Percentiles rank a stretch among this genome's conserved stretches.
Conservation (phyloP, 2,797 vertebrate genomes). For the Pterois miles region DNA sequence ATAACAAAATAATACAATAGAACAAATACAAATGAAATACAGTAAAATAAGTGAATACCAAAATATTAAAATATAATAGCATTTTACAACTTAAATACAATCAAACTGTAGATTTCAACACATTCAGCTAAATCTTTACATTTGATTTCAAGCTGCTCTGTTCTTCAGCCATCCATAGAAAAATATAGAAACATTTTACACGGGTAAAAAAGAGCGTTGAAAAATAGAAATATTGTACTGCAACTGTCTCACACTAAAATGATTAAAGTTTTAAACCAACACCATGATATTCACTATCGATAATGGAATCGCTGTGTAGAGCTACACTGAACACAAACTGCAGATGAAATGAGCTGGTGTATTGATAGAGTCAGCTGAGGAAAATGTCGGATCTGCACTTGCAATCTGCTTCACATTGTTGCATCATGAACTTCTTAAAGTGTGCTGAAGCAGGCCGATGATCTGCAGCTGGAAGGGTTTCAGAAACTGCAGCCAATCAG, state of each 20-base stretch:
- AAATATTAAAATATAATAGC: too few species aligned
- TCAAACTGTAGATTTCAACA: too few species aligned
- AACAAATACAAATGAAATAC: too few species aligned
- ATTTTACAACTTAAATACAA: too few species aligned
- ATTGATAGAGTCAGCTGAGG: not conserved
- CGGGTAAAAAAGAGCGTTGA: not conserved
- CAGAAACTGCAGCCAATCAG: not conserved
- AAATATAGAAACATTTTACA: not conserved
- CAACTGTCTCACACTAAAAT: too few species aligned
- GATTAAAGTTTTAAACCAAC: not conserved
- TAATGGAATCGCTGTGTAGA: not conserved
- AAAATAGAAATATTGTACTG: too few species aligned
- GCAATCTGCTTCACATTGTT: slow-evolving; percentile 32
- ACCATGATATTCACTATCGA: not conserved
- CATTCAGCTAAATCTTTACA: too few species aligned
- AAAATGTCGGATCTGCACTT: slow-evolving; percentile 11
- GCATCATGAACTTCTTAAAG: slow-evolving; percentile 30
- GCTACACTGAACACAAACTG: not conserved
- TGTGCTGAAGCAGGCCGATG: not conserved
- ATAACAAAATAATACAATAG: too few species aligned
- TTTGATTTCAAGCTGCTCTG: not conserved
- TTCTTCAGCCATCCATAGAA: not conserved
- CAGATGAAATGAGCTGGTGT: not conserved
- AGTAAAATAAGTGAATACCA: too few species aligned
- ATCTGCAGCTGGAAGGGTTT: slow-evolving; percentile 12